A percentile compares a stretch with the other conserved stretches of the same genome.
phyloP scores from a whole-genome alignment of 23 tunicate species.

The Halocynthia roretzi region DNA sequence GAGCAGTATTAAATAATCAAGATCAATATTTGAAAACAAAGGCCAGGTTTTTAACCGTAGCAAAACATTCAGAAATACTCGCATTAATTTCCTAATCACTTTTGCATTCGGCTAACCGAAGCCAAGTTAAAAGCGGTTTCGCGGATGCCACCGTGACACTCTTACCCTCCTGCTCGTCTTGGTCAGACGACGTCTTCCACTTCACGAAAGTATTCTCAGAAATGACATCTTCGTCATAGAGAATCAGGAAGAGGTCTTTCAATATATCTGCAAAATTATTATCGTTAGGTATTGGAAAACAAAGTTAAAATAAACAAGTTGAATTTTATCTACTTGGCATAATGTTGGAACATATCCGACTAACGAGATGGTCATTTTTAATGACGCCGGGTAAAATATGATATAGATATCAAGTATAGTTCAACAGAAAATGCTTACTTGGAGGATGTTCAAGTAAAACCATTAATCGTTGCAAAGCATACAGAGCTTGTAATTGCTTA shows the following conservation, averaged over 20 bases:
- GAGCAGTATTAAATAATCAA: too few species aligned
- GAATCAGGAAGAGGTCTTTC: conserved; percentile 24
- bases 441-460: conserved; percentile 60
- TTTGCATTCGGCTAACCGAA: conserved; percentile 43
- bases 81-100: conserved; percentile 29
- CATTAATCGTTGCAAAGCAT: conserved; percentile 49
- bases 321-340: too few species aligned
- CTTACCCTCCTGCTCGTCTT: conserved; percentile 34
- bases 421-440: conserved; percentile 17
- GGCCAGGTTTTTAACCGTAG: not conserved
- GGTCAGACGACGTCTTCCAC: conserved; percentile 43
- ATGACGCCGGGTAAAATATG: too few species aligned
- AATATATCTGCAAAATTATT: conserved; percentile 34
- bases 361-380: too few species aligned
- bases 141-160: conserved; percentile 56
- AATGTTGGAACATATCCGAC: too few species aligned
- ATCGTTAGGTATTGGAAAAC: too few species aligned
- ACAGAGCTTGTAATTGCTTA: conserved; percentile 59
- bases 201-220: conserved; percentile 49
- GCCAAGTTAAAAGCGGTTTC: conserved; percentile 58
- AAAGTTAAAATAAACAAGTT: too few species aligned
- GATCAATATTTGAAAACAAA: too few species aligned
- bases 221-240: conserved; percentile 52
- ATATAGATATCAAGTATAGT: too few species aligned
- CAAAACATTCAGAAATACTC: not conserved